Percentiles rank a stretch among this genome's conserved stretches.
Conservation (phyloP, 2,888 invertebrate genomes). For the Toxonevra muliebris region DNA sequence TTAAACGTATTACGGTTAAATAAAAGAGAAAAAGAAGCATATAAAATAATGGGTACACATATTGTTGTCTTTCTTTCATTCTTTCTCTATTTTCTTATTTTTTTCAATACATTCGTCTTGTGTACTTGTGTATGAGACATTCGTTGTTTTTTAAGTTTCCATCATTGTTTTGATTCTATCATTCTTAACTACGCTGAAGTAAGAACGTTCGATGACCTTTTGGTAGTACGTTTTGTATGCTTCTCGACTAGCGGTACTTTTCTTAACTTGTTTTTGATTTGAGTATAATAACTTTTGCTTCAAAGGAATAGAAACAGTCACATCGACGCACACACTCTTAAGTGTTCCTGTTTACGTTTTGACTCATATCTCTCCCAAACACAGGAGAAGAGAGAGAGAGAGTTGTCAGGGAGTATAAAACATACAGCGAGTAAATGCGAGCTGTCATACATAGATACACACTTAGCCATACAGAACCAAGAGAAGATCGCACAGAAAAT, state of each 20-base stretch:
- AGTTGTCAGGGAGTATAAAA: too few species aligned
- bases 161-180: conserved; percentile 62
- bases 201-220: conserved; percentile 63
- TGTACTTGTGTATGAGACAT: conserved; percentile 26
- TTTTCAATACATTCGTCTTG: conserved; percentile 25
- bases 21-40: conserved; percentile 14
- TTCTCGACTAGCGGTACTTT: conserved; percentile 45
- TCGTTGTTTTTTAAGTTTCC: conserved; percentile 41
- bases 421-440: too few species aligned
- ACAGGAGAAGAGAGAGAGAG: too few species aligned
- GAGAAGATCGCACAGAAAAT: too few species aligned
- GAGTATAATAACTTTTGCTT: conserved; percentile 40
- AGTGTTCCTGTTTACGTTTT: conserved; percentile 4
- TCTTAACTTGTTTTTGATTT: conserved; percentile 48
- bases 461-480: too few species aligned
- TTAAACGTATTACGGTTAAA: background rate
- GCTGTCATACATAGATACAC: too few species aligned
- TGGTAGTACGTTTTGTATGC: conserved; percentile 39
- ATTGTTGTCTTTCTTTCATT: conserved; percentile 22
- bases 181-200: conserved; percentile 54
- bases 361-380: background rate
- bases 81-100: conserved; percentile 34
- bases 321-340: conserved; percentile 31
- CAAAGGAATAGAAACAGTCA: conserved; percentile 40
- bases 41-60: conserved; percentile 7